Percentiles rank a stretch among this genome's conserved stretches.
These are phyloP conservation scores for Oncorhynchus masou DNA, from an alignment of 2,113 vertebrate genomes.

Conservation along the genomic window DNA sequence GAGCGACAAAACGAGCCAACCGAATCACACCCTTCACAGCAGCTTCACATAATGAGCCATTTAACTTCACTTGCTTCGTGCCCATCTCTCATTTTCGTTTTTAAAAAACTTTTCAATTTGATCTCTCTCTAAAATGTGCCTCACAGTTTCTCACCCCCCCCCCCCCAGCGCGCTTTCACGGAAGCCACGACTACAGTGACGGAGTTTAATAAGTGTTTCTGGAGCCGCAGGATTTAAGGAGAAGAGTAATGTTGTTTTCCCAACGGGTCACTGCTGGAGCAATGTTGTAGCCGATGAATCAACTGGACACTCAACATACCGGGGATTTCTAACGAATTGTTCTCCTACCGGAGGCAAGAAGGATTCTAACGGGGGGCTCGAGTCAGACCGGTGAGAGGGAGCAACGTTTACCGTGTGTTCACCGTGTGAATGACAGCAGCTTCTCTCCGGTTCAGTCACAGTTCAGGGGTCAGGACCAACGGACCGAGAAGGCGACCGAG, in stretches of 20 bases:
- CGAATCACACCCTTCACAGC: slow-evolving; percentile 11
- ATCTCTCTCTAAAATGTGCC: slow-evolving; percentile 56
- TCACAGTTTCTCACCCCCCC: background rate
- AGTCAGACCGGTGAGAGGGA: slow-evolving; percentile 23
- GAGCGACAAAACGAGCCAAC: slow-evolving; percentile 34
- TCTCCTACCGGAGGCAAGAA: slow-evolving; percentile 14
- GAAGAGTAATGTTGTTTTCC: slow-evolving; percentile 34
- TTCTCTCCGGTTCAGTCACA: slow-evolving; percentile 33
- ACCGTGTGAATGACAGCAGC: background rate
- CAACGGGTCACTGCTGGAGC: background rate
- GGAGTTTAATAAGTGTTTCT: slow-evolving; percentile 48
- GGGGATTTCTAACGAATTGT: slow-evolving; percentile 54
- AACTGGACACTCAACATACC: slow-evolving; percentile 13
- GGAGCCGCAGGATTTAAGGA: slow-evolving; percentile 33
- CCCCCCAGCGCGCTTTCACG: slow-evolving; percentile 23
- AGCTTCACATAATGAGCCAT: slow-evolving; percentile 8
- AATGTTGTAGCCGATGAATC: slow-evolving; percentile 15
- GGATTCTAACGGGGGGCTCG: background rate
- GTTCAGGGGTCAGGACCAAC: slow-evolving; percentile 65
- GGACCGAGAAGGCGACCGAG: slow-evolving; percentile 53
- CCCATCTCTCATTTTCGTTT: slow-evolving; percentile 11
- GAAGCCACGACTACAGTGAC: slow-evolving; percentile 20
- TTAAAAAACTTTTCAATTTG: slow-evolving; percentile 30
- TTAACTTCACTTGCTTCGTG: background rate
- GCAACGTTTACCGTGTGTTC: slow-evolving; percentile 42